Percentiles rank a stretch among this genome's conserved stretches.
These are phyloP conservation scores for Hydraecia micacea DNA, from an alignment of 2,888 invertebrate species.

Conservation along the genomic window DNA sequence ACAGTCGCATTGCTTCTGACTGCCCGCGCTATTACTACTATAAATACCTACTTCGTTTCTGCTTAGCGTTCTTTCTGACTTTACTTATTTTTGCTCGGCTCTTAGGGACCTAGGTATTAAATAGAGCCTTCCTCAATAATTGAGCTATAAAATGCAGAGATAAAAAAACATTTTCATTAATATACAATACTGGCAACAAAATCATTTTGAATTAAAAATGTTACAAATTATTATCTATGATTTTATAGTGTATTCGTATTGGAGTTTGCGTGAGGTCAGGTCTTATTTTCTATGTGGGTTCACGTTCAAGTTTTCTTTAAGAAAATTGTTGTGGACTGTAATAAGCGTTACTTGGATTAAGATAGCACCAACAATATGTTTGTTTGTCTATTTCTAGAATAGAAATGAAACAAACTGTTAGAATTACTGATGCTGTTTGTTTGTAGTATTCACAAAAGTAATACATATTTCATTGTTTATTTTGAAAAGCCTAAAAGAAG, in stretches of 20 bases:
- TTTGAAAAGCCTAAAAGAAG: not conserved
- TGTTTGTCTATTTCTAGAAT: slow-evolving; percentile 10
- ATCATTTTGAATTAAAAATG: slow-evolving; percentile 12
- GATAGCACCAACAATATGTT: slow-evolving; percentile 7
- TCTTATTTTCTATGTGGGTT: not conserved
- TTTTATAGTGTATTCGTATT: not conserved
- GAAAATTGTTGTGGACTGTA: slow-evolving; percentile 26
- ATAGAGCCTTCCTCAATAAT: not conserved
- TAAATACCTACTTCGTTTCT: not conserved
- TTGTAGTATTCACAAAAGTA: not conserved
- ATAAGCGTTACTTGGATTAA: slow-evolving; percentile 7
- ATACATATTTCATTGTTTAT: slow-evolving; percentile 1
- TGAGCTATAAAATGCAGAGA: not conserved
- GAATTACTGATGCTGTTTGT: not conserved
- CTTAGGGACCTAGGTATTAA: not conserved
- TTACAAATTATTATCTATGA: not conserved
- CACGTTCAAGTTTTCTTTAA: slow-evolving; percentile 22
- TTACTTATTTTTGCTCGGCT: not conserved
- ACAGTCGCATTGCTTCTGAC: not conserved
- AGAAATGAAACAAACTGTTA: not conserved
- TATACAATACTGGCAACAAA: not conserved
- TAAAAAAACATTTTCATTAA: not conserved
- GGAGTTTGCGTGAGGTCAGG: not conserved
- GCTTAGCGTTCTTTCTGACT: not conserved
- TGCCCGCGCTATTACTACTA: not conserved